Conservation (phyloP, 2,113 vertebrate species). For the Neodon shergylaensis region DNA sequence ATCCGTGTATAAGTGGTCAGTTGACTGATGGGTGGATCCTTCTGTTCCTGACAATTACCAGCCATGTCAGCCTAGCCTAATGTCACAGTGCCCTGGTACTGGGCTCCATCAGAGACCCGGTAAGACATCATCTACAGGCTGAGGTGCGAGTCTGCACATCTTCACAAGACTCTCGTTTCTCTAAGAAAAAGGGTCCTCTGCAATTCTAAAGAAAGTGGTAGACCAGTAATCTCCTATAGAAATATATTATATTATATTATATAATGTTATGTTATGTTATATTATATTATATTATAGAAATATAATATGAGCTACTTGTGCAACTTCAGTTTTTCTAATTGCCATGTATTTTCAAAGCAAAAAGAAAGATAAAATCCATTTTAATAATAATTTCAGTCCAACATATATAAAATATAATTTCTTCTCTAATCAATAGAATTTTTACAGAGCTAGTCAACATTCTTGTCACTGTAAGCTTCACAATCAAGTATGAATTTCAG, state of each 20-base stretch:
- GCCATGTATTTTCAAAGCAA: slow-evolving; percentile 11
- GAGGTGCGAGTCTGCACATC: neutral
- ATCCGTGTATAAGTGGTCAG: neutral
- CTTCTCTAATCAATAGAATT: neutral
- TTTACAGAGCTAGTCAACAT: neutral
- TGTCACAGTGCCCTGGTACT: neutral
- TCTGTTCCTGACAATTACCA: neutral
- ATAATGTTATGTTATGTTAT: too few species aligned
- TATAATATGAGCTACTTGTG: neutral
- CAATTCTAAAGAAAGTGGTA: neutral
- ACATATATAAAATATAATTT: slow-evolving; percentile 33
- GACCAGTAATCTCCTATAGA: neutral
- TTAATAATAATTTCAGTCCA: neutral
- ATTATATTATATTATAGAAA: neutral
- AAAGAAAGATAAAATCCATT: neutral
- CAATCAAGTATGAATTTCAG: neutral
- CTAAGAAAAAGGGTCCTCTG: neutral
- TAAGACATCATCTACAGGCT: neutral
- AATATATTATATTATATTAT: neutral
- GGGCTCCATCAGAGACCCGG: neutral
- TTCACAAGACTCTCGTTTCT: neutral
- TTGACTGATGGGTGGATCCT: neutral
- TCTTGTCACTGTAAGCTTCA: slow-evolving; percentile 12
- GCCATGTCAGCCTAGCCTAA: neutral
- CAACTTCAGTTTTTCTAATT: slow-evolving; percentile 26